Percentiles rank a stretch among this genome's conserved stretches.
phyloP scores from a whole-genome alignment of 2,888 invertebrate species.

The Parnassius mnemosyne region DNA sequence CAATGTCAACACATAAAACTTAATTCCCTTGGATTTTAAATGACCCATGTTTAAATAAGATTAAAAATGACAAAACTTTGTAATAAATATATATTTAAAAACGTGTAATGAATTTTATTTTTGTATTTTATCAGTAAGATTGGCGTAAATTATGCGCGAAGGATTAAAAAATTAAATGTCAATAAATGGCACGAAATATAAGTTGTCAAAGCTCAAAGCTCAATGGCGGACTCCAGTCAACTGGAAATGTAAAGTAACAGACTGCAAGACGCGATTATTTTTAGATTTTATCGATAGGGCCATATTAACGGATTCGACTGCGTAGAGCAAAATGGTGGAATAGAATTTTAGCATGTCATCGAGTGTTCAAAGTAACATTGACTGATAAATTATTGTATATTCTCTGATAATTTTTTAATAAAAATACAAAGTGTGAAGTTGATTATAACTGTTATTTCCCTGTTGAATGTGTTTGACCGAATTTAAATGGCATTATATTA shows the following conservation, averaged over 20 bases:
- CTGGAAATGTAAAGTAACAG: constrained; percentile 16
- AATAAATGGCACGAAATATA: constrained; percentile 7
- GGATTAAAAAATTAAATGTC: constrained; percentile 8
- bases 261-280: constrained; percentile 23
- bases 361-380: constrained; percentile 30
- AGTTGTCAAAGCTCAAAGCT: constrained; percentile 17
- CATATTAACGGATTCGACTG: constrained; percentile 13
- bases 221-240: constrained; percentile 22
- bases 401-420: constrained; percentile 18
- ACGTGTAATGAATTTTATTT: too few species aligned
- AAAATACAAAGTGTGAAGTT: neutral
- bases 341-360: constrained; percentile 36
- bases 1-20: constrained; percentile 17
- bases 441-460: too few species aligned
- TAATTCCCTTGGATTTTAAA: constrained; percentile 5
- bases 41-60: constrained; percentile 17
- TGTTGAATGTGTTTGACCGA: too few species aligned
- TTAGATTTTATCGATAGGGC: constrained; percentile 24
- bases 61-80: too few species aligned
- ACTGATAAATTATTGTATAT: constrained; percentile 10
- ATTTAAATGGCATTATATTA: too few species aligned
- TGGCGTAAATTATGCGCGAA: neutral
- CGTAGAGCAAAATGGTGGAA: constrained; percentile 16
- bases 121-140: neutral
- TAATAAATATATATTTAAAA: too few species aligned